Base-by-base conservation (phyloP, 2,797 vertebrate genomes). In the Thripadectes ignobilis region DNA sequence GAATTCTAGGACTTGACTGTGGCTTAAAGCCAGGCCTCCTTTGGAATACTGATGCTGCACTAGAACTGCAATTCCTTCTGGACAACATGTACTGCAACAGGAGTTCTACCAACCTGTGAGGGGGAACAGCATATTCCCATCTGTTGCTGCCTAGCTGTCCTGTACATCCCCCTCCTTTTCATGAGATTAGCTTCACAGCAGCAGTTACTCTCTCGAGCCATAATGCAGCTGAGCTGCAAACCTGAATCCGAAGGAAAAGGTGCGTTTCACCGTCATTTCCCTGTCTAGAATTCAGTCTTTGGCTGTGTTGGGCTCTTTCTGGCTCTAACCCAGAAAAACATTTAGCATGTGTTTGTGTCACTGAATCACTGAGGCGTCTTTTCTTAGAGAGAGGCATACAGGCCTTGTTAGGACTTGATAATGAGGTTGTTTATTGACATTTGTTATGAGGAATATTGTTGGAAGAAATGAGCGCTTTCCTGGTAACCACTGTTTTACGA, bases 141-240 rank as follows among this genome's bases (percentile, higher is more conserved):
- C 85, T 95, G 87, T 74, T 93, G 72, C 75, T 92, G 81, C 75
- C 89, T 85, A 89, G 81, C 89, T 92, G 85, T 89, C 85, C 68
- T 65, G 19, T 36, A 26, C 46, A 67, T 89, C 23, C 21, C 38
- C 36, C 54, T 85, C 43, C 49, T 88, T 84, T 93, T 49, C 18
- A 19, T 45, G 65, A 89, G 61, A 58, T 59, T 48, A 61, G 32
- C 52, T 36, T 89, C 75, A 79, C 78, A 88, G 72, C 57, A 77
- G 38, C 66, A 79, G 59, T 83, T 95, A 30, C 3, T 32, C 75
- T 80, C 48, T 76, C 4, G 1, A 92, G 65, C 36, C 58, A 18
- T 85, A 75, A n/a, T n/a, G 49, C 52, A 85, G 72, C 79, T 85
- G 45, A 87, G 46, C 72, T 82, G 30, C 68, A 92, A 45, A 36